These are phyloP conservation scores for Antheraea mylitta DNA, from an alignment of 1,140 invertebrate species.

Conservation along the genomic window DNA sequence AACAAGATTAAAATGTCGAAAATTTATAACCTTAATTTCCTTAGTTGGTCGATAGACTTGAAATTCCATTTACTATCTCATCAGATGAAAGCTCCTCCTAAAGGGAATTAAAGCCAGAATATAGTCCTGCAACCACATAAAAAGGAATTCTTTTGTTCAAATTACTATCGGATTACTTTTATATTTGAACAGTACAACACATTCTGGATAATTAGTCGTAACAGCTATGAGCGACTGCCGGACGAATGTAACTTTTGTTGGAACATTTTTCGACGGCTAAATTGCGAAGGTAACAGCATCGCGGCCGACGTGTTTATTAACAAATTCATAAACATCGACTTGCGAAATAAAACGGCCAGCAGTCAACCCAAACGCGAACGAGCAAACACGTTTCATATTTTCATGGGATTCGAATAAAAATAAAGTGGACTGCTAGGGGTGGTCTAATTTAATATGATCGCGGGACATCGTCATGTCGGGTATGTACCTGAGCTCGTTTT, in stretches of 20 bases:
- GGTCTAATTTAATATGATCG: conserved; percentile 75
- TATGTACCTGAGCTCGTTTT: conserved; percentile 61
- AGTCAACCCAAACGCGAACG: conserved; percentile 51
- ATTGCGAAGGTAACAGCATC: conserved; percentile 52
- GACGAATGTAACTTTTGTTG: conserved; percentile 36
- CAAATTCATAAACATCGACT: conserved; percentile 74
- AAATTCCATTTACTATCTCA: conserved; percentile 52
- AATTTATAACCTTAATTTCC: not conserved
- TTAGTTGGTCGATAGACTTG: conserved; percentile 19
- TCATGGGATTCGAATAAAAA: conserved; percentile 76
- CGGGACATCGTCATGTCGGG: conserved; percentile 57
- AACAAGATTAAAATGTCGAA: conserved; percentile 4
- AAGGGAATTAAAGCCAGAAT: conserved; percentile 45
- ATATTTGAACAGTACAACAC: conserved; percentile 42
- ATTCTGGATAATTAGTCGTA: conserved; percentile 51
- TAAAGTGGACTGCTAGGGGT: conserved; percentile 64
- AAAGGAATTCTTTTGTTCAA: conserved; percentile 53
- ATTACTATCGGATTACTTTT: conserved; percentile 58
- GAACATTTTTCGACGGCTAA: conserved; percentile 43
- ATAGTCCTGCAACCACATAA: conserved; percentile 48
- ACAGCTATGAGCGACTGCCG: conserved; percentile 28
- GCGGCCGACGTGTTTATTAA: conserved; percentile 58
- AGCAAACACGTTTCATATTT: conserved; percentile 69
- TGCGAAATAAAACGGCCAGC: conserved; percentile 54
- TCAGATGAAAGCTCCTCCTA: conserved; percentile 54